Base-by-base conservation (phyloP, 2,113 vertebrate genomes). In the Triplophysa rosa region DNA sequence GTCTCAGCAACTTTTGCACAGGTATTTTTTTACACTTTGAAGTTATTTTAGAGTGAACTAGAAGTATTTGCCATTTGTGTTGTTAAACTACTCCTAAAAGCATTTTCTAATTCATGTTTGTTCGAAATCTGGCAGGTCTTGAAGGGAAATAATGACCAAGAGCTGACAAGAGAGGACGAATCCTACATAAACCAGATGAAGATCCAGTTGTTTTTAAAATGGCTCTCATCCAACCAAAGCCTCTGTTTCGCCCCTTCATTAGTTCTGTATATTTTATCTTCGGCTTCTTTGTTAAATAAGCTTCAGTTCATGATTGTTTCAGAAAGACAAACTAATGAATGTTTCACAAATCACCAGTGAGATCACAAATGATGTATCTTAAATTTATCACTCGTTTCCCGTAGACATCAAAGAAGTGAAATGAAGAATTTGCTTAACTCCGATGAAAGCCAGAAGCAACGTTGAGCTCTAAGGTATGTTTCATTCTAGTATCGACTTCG, bases 131-230 rank as follows among this genome's bases (percentile, higher is more conserved):
- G 10, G 24, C 10, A 4, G 26, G 17, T 37, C 33, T 40, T 7
- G 56, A 59, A 42, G n/a, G 37, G 9, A 40, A 16, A 24, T 72
- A 72, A 59, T 59, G 2, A 10, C 33, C 7, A 72, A 3, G 76
- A 17, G 40, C 56, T 37, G 66, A 37, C 11, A 89, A 83, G 37
- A 85, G 70, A 81, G 72, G 86, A 85, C 82, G 89, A 86, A 80
- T 67, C 65, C 54, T 84, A 82, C 76, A 87, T 68, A 84, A 91
- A 90, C 82, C 89, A 91, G 88, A 89, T 82, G 87, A 86, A 47
- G 73, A 69, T 68, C 11, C 80, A 76, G 65, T 84, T 80, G 87
- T 76, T 87, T 86, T 80, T 85, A 83, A 83, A 79, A 87, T 83
- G 80, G 26, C 68, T 21, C 4, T 21, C 49, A 17, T 33, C 16